These are phyloP conservation scores for Calliphora vomitoria DNA, from an alignment of 2,888 invertebrate genomes.

Conservation along the genomic window DNA sequence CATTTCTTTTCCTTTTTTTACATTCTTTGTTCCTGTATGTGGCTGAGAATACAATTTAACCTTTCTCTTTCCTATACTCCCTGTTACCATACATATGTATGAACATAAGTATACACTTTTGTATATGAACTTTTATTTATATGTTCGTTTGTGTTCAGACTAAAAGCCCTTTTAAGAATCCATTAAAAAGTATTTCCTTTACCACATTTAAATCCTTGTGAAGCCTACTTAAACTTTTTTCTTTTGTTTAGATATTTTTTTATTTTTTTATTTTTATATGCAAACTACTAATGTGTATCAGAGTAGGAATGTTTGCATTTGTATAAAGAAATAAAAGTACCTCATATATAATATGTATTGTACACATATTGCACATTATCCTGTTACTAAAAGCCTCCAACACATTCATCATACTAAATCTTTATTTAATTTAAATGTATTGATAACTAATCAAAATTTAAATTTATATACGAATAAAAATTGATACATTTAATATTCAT, in stretches of 20 bases:
- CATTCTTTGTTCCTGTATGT: constrained; percentile 1
- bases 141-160: constrained; percentile 21
- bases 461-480: background rate
- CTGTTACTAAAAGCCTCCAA: constrained; percentile 42
- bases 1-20: constrained; percentile 38
- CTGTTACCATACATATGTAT: background rate
- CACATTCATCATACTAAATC: constrained; percentile 39
- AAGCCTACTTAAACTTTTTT: constrained; percentile 68
- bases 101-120: background rate
- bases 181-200: constrained; percentile 66
- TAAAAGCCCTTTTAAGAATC: constrained; percentile 69
- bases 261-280: constrained; percentile 53
- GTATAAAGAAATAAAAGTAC: constrained; percentile 45
- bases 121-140: background rate
- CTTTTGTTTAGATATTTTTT: constrained; percentile 44
- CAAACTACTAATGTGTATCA: constrained; percentile 35
- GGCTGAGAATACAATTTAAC: constrained; percentile 53
- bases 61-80: constrained; percentile 32
- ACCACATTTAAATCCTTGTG: constrained; percentile 66
- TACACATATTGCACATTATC: background rate
- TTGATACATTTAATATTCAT: background rate
- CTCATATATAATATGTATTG: background rate
- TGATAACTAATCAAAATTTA: constrained; percentile 24
- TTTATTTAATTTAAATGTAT: background rate
- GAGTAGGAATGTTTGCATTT: background rate